Base-by-base conservation (phyloP, 2,797 vertebrate species). In the Cossypha niveicapilla region DNA sequence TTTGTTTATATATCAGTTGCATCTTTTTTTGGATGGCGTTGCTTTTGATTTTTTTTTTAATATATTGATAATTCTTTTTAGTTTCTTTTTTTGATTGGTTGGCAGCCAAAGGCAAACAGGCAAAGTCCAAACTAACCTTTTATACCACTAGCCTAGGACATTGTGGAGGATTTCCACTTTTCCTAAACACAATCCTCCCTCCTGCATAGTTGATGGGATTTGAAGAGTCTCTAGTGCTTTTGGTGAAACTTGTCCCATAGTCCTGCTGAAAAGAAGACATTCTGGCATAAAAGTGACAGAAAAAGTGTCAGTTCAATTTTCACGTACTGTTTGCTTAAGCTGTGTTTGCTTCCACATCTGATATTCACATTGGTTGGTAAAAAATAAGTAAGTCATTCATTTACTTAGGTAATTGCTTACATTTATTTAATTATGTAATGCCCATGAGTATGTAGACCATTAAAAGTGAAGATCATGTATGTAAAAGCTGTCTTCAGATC, bases 1-100 rank as follows among this genome's bases (percentile, higher is more conserved):
- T 94, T 79, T 2, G 1, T 50, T 84, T 4, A 0, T n/a, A 0
- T 68, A 5, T 75, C 7, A 32, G n/a, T 48, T 72, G 32, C 6
- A 13, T 74, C 5, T 0, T 0, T 16, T 68, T 72, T 71, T 67
- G 11, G 2, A 48, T 92, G 3, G 3, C 3, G 3, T 15, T 71
- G 21, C 3, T 92, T 85, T 77, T 56, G n/a, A 18, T 7, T 3
- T 9, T 11, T 3, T 9, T 11, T 10, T 35, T 6, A 44, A 32
- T 18, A 3, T 44, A 22, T 66, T 63, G 70, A 9, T 68, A 73
- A 58, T 50, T 61, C 6, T n/a, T 73, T 41, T 35, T 21, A 16
- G 16, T 22, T 53, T 76, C 5, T 25, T 35, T 27, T 27, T 56
- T 24, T 30, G 3, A 2, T 51, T 51, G 6, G 4, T 42, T 56